A percentile compares a stretch with the other conserved stretches of the same genome.
Evolutionary conservation across 2,888 invertebrate genomes (phyloP).

Genomic region (Eulithis prunata): DNA sequence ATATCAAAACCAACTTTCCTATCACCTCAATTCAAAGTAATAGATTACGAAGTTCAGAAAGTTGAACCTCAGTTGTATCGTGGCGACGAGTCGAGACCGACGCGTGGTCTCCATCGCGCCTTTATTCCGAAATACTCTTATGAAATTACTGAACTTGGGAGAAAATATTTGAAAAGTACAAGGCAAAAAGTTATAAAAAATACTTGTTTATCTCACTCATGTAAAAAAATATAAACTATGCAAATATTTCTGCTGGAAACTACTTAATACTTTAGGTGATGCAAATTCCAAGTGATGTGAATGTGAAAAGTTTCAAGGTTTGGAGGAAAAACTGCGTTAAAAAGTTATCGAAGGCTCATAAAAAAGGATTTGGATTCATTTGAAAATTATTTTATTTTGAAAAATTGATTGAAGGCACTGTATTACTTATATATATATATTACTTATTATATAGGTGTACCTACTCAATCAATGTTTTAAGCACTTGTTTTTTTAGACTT

Average conservation of each 20-base stretch:
- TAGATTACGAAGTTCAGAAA: constrained; percentile 1
- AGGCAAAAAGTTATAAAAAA: not conserved
- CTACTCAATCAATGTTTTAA: too few species aligned
- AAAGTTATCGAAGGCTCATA: not conserved
- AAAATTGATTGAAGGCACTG: too few species aligned
- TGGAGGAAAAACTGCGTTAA: not conserved
- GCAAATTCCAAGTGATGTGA: not conserved
- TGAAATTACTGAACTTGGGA: not conserved
- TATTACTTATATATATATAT: too few species aligned
- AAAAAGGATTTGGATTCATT: not conserved
- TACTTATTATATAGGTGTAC: too few species aligned
- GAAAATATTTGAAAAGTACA: not conserved
- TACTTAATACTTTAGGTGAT: too few species aligned
- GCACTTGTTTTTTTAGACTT: too few species aligned
- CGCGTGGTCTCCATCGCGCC: not conserved
- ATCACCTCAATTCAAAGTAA: not conserved
- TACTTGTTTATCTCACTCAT: not conserved
- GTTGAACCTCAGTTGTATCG: not conserved
- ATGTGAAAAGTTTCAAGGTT: not conserved
- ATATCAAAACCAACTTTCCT: not conserved
- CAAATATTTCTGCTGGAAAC: too few species aligned
- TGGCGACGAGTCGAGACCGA: not conserved
- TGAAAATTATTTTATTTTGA: too few species aligned
- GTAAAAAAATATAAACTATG: too few species aligned
- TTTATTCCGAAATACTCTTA: not conserved